Evolutionary conservation across 2,888 invertebrate genomes (phyloP).

Genomic region (Sicus ferrugineus): DNA sequence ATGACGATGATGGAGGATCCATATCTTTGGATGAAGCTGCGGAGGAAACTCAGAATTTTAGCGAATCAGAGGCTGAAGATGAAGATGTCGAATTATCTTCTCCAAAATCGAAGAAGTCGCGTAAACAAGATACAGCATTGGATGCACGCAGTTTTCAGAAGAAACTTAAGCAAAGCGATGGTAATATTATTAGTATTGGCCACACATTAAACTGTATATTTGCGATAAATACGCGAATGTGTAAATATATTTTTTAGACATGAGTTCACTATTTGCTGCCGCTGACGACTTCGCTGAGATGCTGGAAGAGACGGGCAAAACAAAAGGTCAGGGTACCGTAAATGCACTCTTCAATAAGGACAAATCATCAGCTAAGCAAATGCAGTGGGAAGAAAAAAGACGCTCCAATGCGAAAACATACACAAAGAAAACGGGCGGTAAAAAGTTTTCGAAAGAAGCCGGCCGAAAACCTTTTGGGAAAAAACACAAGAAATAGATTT

Average conservation of each 20-base stretch:
- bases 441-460: neutral
- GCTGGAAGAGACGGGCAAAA: conserved; percentile 81
- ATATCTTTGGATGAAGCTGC: conserved; percentile 47
- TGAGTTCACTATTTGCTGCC: conserved; percentile 77
- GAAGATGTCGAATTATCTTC: conserved; percentile 45
- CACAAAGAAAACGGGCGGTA: conserved; percentile 43
- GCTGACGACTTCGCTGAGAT: conserved; percentile 90
- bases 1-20: conserved; percentile 47
- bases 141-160: conserved; percentile 55
- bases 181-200: conserved; percentile 44
- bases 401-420: conserved; percentile 56
- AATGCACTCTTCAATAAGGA: conserved; percentile 78
- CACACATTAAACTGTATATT: neutral
- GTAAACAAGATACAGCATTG: conserved; percentile 41
- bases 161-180: conserved; percentile 58
- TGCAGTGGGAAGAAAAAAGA: conserved; percentile 83
- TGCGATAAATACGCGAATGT: too few relatives aligned
- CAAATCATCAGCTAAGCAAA: conserved; percentile 79
- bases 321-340: conserved; percentile 73
- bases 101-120: conserved; percentile 55
- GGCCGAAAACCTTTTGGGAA: conserved; percentile 41
- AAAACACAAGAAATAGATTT: conserved; percentile 48
- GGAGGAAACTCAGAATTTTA: conserved; percentile 48
- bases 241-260: conserved; percentile 63
- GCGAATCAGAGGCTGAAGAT: conserved; percentile 44